phyloP scores from a whole-genome alignment of 2,113 vertebrate species.

The Hydrochoerus hydrochaeris region DNA sequence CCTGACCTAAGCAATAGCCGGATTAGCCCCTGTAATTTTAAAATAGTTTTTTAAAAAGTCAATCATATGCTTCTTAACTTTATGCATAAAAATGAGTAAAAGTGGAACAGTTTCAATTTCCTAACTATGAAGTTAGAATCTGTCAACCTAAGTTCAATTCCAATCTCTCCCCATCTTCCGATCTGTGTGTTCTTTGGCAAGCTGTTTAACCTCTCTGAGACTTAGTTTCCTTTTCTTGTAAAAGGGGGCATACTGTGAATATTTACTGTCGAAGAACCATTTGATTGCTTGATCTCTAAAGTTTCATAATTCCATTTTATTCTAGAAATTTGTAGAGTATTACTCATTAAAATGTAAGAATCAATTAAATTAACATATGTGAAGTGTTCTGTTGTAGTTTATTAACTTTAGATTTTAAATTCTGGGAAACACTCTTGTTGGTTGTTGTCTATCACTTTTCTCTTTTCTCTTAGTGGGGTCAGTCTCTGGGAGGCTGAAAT shows the following conservation, averaged over 20 bases:
- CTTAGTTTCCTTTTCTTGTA: not conserved
- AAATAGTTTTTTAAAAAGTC: not conserved
- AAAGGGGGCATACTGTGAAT: not conserved
- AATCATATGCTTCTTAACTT: not conserved
- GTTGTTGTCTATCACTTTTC: not conserved
- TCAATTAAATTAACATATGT: not conserved
- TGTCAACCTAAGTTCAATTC: not conserved
- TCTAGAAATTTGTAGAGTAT: not conserved
- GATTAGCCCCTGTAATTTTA: not conserved
- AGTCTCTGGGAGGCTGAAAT: constrained; percentile 12
- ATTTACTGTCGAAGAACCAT: not conserved
- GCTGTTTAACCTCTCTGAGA: not conserved
- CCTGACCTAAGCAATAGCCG: not conserved
- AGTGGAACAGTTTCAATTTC: not conserved
- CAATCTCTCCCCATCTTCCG: not conserved
- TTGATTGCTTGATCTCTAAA: not conserved
- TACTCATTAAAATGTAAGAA: not conserved
- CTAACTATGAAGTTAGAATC: not conserved
- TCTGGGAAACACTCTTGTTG: not conserved
- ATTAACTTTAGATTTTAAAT: not conserved
- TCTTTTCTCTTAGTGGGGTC: not conserved
- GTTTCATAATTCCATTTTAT: not conserved
- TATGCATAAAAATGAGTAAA: not conserved
- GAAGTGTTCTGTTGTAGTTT: not conserved
- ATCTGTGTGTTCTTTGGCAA: not conserved